Percentiles rank a stretch among this genome's conserved stretches.
phyloP scores from a whole-genome alignment of 1,140 invertebrate species.

The Drosophila grimshawi region DNA sequence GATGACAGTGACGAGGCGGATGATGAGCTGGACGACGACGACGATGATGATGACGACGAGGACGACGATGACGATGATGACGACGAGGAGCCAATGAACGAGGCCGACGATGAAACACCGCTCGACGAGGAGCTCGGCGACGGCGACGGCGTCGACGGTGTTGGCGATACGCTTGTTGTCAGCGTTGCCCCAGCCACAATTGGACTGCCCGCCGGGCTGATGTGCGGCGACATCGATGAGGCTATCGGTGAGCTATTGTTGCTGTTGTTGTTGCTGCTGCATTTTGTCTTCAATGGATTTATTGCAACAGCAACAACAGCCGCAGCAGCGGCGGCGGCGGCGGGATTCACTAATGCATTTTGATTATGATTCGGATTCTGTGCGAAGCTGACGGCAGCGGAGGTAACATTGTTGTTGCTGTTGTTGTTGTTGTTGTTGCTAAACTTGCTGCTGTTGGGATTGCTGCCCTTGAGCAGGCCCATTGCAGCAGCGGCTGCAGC shows the following conservation, averaged over 20 bases:
- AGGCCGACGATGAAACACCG: constrained; percentile 76
- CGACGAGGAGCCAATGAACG: constrained; percentile 67
- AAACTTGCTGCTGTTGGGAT: constrained; percentile 1
- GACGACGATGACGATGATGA: constrained; percentile 53
- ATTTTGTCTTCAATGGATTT: constrained; percentile 5
- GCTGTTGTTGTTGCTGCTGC: constrained; percentile 28
- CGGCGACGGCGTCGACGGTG: constrained; percentile 79
- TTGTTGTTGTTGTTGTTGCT: constrained; percentile 14
- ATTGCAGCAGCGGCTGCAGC: constrained; percentile 39
- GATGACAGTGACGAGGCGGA: constrained; percentile 53
- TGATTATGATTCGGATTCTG: constrained; percentile 2
- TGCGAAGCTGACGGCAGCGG: constrained; percentile 1
- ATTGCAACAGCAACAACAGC: constrained; percentile 7
- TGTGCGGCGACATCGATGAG: constrained; percentile 29
- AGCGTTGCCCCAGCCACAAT: constrained; percentile 34
- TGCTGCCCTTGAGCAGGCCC: constrained; percentile 50
- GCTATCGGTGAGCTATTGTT: constrained; percentile 21
- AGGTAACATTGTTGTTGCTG: constrained; percentile 9
- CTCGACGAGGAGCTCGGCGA: constrained; percentile 79
- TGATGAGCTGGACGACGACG: constrained; percentile 55
- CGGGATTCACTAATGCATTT: constrained; percentile 2
- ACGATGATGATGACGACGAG: constrained; percentile 55
- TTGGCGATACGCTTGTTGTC: constrained; percentile 74
- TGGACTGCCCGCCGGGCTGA: constrained; percentile 66
- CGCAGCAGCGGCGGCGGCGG: constrained; percentile 1